Evolutionary conservation across 1,140 invertebrate genomes (phyloP).

Genomic region (Thrips palmi): DNA sequence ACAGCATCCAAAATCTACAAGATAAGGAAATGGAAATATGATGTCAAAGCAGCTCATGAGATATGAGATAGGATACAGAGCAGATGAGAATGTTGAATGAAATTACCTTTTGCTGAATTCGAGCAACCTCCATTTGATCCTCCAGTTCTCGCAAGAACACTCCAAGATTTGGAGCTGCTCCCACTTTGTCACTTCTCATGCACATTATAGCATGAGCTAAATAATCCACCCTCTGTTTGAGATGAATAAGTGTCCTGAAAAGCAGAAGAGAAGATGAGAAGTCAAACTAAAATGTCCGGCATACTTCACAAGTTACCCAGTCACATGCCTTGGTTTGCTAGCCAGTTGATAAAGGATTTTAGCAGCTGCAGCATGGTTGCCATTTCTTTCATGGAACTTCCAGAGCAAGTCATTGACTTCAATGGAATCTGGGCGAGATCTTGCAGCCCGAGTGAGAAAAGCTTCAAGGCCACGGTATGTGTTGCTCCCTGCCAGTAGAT

Average conservation of each 20-base stretch:
- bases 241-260: conserved; percentile 35
- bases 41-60: not conserved
- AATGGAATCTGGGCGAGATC: conserved; percentile 30
- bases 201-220: conserved; percentile 88
- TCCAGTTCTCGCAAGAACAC: conserved; percentile 82
- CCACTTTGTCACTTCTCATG: conserved; percentile 69
- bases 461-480: conserved; percentile 68
- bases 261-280: conserved; percentile 13
- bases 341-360: conserved; percentile 76
- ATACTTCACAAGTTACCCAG: not conserved
- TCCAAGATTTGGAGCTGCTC: conserved; percentile 53
- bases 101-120: conserved; percentile 49
- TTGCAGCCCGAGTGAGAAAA: conserved; percentile 46
- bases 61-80: not conserved
- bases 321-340: conserved; percentile 49
- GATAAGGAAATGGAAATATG: conserved; percentile 8
- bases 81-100: not conserved
- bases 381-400: conserved; percentile 88
- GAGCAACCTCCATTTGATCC: conserved; percentile 76
- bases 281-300: conserved; percentile 1
- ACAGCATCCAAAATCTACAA: conserved; percentile 42
- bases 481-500: conserved; percentile 56
- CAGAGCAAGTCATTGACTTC: conserved; percentile 74
- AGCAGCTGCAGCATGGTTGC: conserved; percentile 84
- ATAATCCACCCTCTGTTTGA: conserved; percentile 69